phyloP scores from a whole-genome alignment of 2,797 vertebrate genomes.

The Melanotaenia pygmaea region DNA sequence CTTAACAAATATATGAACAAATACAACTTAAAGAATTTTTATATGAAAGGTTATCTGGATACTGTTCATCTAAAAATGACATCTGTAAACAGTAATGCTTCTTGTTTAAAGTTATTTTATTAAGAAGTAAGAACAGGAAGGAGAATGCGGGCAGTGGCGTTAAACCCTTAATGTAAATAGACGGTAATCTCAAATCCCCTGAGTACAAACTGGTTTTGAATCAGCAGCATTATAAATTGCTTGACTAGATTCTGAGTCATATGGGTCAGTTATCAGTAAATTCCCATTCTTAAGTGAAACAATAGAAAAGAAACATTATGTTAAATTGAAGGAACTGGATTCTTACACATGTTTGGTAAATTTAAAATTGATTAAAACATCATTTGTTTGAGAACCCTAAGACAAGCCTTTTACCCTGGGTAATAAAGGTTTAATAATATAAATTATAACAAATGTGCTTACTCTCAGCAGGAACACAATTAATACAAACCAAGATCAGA shows the following conservation, averaged over 20 bases:
- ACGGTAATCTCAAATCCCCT: background rate
- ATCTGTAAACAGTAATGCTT: background rate
- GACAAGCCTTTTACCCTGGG: too few relatives aligned
- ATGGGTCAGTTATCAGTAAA: background rate
- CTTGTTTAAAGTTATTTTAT: background rate
- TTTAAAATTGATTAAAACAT: too few relatives aligned
- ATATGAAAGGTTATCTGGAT: too few relatives aligned
- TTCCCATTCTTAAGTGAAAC: too few relatives aligned
- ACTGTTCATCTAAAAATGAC: background rate
- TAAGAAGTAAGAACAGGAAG: slow-evolving; percentile 11
- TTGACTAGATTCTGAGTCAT: background rate
- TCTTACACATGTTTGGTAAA: too few relatives aligned
- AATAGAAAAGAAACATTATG: too few relatives aligned
- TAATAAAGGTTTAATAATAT: too few relatives aligned
- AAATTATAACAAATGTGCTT: too few relatives aligned
- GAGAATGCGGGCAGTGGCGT: background rate
- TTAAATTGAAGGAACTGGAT: too few relatives aligned
- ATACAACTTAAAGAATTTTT: background rate
- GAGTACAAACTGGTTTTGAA: background rate
- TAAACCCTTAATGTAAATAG: background rate
- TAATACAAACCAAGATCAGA: too few relatives aligned
- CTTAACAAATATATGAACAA: background rate
- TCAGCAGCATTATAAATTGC: background rate
- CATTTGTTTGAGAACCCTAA: too few relatives aligned
- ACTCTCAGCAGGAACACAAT: too few relatives aligned